Conservation (phyloP, 2,888 invertebrate genomes). For the Rosalia funebris region DNA sequence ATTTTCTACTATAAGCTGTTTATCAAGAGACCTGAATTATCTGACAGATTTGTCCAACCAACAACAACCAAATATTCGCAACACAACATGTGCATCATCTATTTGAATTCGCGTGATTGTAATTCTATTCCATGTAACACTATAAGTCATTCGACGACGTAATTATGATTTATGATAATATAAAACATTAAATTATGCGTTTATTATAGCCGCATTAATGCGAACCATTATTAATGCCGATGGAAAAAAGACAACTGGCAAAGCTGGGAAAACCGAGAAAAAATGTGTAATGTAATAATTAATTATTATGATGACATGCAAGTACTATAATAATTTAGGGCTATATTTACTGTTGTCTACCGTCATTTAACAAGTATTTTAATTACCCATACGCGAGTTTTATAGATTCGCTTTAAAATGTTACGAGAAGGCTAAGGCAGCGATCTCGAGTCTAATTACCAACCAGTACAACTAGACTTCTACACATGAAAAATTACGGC, state of each 20-base stretch:
- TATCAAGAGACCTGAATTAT: too few relatives aligned
- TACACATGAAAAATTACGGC: too few relatives aligned
- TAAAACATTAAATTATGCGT: constrained; percentile 35
- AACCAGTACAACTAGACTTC: too few relatives aligned
- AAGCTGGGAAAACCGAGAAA: constrained; percentile 24
- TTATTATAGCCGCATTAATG: constrained; percentile 36
- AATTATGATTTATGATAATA: constrained; percentile 50
- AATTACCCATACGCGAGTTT: constrained; percentile 5
- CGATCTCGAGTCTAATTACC: too few relatives aligned
- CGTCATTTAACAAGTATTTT: constrained; percentile 1
- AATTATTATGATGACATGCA: constrained; percentile 6
- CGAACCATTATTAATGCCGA: constrained; percentile 29
- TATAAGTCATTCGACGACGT: constrained; percentile 43
- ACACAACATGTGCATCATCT: background rate
- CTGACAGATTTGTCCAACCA: too few relatives aligned
- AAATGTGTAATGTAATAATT: constrained; percentile 15
- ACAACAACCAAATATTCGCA: background rate
- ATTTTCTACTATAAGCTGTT: too few relatives aligned
- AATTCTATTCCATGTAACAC: constrained; percentile 26
- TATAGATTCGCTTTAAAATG: constrained; percentile 10
- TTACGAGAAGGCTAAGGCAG: too few relatives aligned
- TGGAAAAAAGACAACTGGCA: constrained; percentile 25
- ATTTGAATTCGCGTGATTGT: constrained; percentile 6
- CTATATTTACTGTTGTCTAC: constrained; percentile 1
- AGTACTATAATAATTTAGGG: constrained; percentile 12